Base-by-base conservation (phyloP, 2,113 vertebrate genomes). In the Paradisaea rubra region DNA sequence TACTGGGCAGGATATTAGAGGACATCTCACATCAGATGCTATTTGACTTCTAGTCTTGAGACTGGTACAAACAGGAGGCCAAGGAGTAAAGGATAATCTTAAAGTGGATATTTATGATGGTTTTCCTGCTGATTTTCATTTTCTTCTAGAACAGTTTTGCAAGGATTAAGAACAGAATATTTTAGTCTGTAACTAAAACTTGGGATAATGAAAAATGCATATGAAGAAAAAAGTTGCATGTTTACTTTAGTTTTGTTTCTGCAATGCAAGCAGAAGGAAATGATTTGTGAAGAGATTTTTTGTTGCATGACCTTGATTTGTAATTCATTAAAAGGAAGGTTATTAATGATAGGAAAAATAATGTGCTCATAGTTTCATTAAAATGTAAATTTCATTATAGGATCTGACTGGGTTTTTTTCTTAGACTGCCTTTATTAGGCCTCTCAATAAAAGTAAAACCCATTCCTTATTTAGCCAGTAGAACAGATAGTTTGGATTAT, bases 321-420 rank as follows among this genome's bases (percentile, higher is more conserved):
- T 81, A 85, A 90, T 96, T 93, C 82, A 88, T 93, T 93, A 88
- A 92, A 94, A 79, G 8, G 39, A 81, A 82, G 39, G 66, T 71
- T 92, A 86, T 82, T 95, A 93, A 90, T 59, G 35, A 15, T 74
- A 92, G 50, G 50, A 81, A 92, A 93, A 94, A 88, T 33, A 92
- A 61, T 61, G 28, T 54, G 65, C n/a, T 92, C 52, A 57, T 61
- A 63, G 31, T 70, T 93, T 89, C 88, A 92, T 89, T 95, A 87
- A 92, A 96, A 92, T 92, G 47, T 87, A 88, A 88, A 96, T 93
- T 88, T 92, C 30, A n/a, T 70, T 85, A 50, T 63, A 54, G 37
- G 9, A 81, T 88, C 39, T 93, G 47, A 72, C 44, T 25, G 37
- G 15, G 1, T 44, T 60, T 81, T 61, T 81, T 81, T 39, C 33